Evolutionary conservation across 2,888 invertebrate species (phyloP).

Genomic region (Prosapia bicincta): DNA sequence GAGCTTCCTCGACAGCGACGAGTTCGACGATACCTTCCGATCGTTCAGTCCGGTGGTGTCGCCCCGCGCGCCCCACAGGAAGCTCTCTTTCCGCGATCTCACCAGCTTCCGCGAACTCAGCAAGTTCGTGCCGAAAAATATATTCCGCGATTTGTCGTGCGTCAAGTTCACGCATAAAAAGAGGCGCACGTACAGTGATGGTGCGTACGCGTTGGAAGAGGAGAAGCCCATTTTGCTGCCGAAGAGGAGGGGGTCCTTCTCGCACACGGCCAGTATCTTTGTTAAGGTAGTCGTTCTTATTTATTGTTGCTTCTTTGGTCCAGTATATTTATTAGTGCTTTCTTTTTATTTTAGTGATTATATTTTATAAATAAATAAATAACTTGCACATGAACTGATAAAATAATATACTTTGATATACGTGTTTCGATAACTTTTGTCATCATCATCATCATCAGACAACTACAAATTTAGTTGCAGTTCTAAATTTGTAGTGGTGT

Average conservation of each 20-base stretch:
- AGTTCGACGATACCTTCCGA: background rate
- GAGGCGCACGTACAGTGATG: background rate
- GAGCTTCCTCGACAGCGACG: background rate
- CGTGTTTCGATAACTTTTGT: too few species aligned
- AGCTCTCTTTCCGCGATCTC: background rate
- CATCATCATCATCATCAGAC: too few species aligned
- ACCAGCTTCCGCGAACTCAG: background rate
- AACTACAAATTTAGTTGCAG: too few species aligned
- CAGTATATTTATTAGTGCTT: too few species aligned
- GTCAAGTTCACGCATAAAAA: background rate
- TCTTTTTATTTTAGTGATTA: too few species aligned
- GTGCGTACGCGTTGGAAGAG: background rate
- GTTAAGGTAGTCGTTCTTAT: too few species aligned
- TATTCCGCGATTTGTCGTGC: background rate
- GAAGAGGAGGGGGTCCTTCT: background rate
- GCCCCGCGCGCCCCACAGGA: background rate
- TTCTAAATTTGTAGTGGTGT: too few species aligned
- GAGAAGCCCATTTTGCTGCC: background rate
- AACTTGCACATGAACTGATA: too few species aligned
- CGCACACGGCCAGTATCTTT: background rate
- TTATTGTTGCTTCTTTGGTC: too few species aligned
- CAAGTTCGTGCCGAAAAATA: background rate
- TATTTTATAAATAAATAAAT: too few species aligned
- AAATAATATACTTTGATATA: too few species aligned
- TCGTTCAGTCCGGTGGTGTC: background rate